Evolutionary conservation across 2,113 vertebrate species (phyloP).

Genomic region (Herpailurus yagouaroundi): DNA sequence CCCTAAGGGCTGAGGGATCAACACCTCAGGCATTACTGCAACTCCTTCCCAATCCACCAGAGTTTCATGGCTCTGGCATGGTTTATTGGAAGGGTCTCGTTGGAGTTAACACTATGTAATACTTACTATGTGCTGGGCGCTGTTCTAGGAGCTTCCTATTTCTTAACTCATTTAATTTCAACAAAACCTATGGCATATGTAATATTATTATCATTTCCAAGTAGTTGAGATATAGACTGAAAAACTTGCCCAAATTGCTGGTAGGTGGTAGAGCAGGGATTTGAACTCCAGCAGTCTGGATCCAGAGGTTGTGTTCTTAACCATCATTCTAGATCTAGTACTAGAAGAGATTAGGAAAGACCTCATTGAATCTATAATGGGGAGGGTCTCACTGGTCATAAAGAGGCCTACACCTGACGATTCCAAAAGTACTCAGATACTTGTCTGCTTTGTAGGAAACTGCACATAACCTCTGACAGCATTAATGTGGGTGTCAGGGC

Average conservation of each 20-base stretch:
- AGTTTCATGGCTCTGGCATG: background rate
- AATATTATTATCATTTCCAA: background rate
- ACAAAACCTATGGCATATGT: background rate
- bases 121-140: background rate
- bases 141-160: background rate
- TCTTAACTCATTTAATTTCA: constrained; percentile 4
- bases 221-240: background rate
- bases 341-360: background rate
- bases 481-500: background rate
- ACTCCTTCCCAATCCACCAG: background rate
- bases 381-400: background rate
- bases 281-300: background rate
- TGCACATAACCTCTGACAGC: background rate
- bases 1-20: background rate
- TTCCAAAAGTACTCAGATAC: background rate
- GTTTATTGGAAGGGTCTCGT: background rate
- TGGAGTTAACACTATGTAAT: background rate
- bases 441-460: background rate
- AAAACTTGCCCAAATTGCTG: background rate
- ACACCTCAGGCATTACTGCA: background rate
- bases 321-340: background rate
- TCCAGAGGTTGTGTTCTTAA: background rate
- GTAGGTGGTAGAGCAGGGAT: background rate
- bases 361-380: background rate
- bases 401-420: background rate